These are phyloP conservation scores for Pterocles burchelli DNA, from an alignment of 2,113 vertebrate species.

Conservation along the genomic window DNA sequence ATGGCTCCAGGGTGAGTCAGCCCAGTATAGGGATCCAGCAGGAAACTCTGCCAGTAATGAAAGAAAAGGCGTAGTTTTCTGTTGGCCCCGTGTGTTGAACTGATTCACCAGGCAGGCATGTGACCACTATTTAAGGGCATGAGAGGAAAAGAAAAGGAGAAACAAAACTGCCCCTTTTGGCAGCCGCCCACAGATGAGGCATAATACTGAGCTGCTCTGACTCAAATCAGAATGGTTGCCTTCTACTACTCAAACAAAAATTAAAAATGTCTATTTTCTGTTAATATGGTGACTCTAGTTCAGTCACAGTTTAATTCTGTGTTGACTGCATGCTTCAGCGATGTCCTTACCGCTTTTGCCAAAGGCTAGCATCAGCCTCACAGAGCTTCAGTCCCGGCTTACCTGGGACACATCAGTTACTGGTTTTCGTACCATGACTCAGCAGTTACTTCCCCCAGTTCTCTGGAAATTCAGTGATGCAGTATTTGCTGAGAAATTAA, in stretches of 20 bases:
- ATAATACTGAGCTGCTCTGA: not conserved
- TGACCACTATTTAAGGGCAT: not conserved
- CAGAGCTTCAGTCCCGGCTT: not conserved
- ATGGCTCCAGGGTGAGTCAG: not conserved
- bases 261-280: not conserved
- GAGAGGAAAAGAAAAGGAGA: slow-evolving; percentile 18
- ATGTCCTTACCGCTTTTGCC: not conserved
- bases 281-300: not conserved
- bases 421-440: not conserved
- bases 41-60: not conserved
- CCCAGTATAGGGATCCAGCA: not conserved
- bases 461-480: not conserved
- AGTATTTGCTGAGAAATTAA: not conserved
- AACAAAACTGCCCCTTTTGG: slow-evolving; percentile 13
- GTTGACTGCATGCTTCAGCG: not conserved
- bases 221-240: not conserved
- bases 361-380: not conserved
- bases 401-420: not conserved
- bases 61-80: not conserved
- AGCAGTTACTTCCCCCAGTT: not conserved
- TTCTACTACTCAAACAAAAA: not conserved
- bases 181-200: not conserved
- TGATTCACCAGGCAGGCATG: not conserved
- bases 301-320: not conserved
- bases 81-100: not conserved